These are phyloP conservation scores for Beroe ovata DNA, from an alignment of 37 sponge, comb jelly and placozoan genomes.

Conservation along the genomic window DNA sequence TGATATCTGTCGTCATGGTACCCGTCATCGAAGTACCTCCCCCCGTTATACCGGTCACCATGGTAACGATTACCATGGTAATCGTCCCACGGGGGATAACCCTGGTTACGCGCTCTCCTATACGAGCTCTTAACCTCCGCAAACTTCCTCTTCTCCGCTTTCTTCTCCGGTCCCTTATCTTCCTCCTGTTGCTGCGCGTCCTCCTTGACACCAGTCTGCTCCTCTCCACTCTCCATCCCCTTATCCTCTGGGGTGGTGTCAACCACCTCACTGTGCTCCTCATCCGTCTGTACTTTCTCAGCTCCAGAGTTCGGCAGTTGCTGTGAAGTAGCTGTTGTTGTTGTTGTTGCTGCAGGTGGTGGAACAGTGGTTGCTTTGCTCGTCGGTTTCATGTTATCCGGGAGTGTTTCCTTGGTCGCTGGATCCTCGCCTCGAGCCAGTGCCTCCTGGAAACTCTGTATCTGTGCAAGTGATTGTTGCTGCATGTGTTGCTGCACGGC, in stretches of 20 bases:
- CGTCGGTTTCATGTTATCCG: constrained; percentile 43
- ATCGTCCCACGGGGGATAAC: not conserved
- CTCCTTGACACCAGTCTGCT: constrained; percentile 21
- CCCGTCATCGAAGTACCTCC: not conserved
- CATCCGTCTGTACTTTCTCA: too few species aligned
- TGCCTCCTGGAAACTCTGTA: constrained; percentile 25
- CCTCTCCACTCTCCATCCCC: not conserved
- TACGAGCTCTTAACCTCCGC: not conserved
- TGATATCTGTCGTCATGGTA: constrained; percentile 14
- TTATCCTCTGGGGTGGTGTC: not conserved
- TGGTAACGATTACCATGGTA: not conserved
- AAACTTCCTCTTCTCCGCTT: constrained; percentile 35
- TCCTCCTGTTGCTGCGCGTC: not conserved
- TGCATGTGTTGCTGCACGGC: constrained; percentile 67
- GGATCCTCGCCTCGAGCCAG: constrained; percentile 47
- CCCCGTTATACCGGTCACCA: constrained; percentile 8
- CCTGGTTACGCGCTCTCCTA: constrained; percentile 2
- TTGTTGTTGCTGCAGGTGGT: not conserved
- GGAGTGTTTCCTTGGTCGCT: constrained; percentile 27
- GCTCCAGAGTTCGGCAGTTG: too few species aligned
- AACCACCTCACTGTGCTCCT: not conserved
- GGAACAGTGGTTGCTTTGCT: not conserved
- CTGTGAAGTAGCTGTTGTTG: not conserved
- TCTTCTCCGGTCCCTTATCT: constrained; percentile 21
- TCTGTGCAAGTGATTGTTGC: constrained; percentile 66